Evolutionary conservation across 1,140 invertebrate genomes (phyloP), one percentile per base, ranked within the genome.

Genomic region (Batillaria attramentaria): DNA sequence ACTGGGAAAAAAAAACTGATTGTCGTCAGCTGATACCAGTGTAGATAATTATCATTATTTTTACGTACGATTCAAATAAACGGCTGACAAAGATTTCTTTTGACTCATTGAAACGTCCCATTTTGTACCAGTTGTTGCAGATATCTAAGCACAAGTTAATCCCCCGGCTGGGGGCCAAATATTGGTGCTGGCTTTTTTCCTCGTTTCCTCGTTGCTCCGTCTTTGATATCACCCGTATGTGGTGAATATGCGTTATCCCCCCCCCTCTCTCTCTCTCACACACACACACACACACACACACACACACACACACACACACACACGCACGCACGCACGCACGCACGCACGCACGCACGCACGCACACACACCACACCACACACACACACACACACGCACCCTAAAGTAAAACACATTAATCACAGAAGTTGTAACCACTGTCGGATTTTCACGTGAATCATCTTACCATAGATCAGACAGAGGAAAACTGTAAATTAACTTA

Each of bases 291-390:
- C 66, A 24, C 35, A 69, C 24, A 66, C 62, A 33, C 1, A 28
- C 16, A 35, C 35, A 28, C 66, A 69, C 35, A 41, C 6, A 28
- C 37, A 13, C 35, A 41, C 37, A 69, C 37, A 41, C n/a, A 31
- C 62, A 69, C 66, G n/a, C 37, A 39, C 66, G 42, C 24, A 20
- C 66, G 42, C 66, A 41, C 66, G n/a, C 66, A 20, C 66, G 42
- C 37, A 39, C 37, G n/a, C 13, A 24, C 66, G 42, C 66, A 20
- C 35, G 20, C 37, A 24, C 5, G 24, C 66, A 10, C n/a, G n/a
- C n/a, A n/a, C n/a, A n/a, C n/a, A n/a, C n/a, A n/a, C n/a, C n/a
- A n/a, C n/a, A n/a, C n/a, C n/a, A n/a, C n/a, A n/a, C n/a, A 16
- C 35, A 28, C 16, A 6, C 62, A 31, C 62, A 13, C 62, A 31